A percentile compares a stretch with the other conserved stretches of the same genome.
These are phyloP conservation scores for Lepidochitona cinerea DNA, from an alignment of 2,888 invertebrate species.

Conservation along the genomic window DNA sequence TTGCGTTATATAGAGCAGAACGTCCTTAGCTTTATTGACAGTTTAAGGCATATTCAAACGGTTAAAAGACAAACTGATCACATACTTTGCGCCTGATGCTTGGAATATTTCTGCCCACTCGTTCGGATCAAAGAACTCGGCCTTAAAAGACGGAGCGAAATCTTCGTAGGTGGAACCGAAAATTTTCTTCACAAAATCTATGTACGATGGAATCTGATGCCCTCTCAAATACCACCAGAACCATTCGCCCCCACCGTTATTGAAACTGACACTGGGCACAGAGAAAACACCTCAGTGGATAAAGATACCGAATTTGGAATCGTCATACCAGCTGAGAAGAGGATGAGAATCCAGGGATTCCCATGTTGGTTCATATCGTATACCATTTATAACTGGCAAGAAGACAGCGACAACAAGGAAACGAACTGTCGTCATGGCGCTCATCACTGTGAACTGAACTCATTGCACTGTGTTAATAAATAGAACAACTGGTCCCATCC, in stretches of 20 bases:
- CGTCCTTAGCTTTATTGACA: too few relatives aligned
- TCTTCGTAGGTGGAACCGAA: conserved; percentile 91
- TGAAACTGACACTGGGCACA: conserved; percentile 45
- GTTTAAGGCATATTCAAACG: too few relatives aligned
- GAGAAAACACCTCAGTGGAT: conserved; percentile 71
- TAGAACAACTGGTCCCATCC: too few relatives aligned
- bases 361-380: conserved; percentile 59
- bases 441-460: too few relatives aligned
- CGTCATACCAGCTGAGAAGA: conserved; percentile 69
- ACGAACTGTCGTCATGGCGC: too few relatives aligned
- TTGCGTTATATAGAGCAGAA: too few relatives aligned
- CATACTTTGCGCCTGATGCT: conserved; percentile 87
- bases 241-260: conserved; percentile 78
- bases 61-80: too few relatives aligned
- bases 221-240: conserved; percentile 86
- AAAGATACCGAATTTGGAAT: conserved; percentile 71
- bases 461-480: too few relatives aligned
- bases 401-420: too few relatives aligned
- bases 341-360: conserved; percentile 69
- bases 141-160: conserved; percentile 86
- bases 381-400: too few relatives aligned
- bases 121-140: conserved; percentile 87
- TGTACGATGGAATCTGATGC: conserved; percentile 36
- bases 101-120: conserved; percentile 87
- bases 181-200: conserved; percentile 82